These are phyloP conservation scores for Macrocentrus cingulum DNA, from an alignment of 1,140 invertebrate genomes.

Conservation along the genomic window DNA sequence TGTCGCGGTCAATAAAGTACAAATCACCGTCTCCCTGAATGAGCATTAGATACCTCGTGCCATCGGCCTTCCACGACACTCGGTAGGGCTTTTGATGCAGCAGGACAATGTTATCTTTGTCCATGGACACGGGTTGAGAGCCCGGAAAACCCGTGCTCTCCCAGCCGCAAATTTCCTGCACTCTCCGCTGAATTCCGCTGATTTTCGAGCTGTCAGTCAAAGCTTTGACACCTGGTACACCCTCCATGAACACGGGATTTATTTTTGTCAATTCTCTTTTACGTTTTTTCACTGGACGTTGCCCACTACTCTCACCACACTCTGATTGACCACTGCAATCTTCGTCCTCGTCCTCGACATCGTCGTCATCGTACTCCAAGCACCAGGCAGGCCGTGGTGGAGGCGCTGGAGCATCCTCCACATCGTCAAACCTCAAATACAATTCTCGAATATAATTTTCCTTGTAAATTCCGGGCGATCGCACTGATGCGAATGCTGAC, in stretches of 20 bases:
- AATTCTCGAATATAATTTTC: slow-evolving; percentile 74
- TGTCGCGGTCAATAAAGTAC: slow-evolving; percentile 94
- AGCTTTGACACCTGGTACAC: slow-evolving; percentile 72
- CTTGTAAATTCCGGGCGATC: slow-evolving; percentile 80
- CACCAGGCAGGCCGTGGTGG: slow-evolving; percentile 85
- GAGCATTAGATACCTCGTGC: slow-evolving; percentile 96
- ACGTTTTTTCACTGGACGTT: slow-evolving; percentile 40
- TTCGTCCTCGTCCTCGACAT: slow-evolving; percentile 45
- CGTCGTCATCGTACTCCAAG: slow-evolving; percentile 58
- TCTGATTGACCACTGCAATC: slow-evolving; percentile 27
- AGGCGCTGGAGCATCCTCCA: slow-evolving; percentile 70
- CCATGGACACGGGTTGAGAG: slow-evolving; percentile 96
- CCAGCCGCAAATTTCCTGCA: slow-evolving; percentile 84
- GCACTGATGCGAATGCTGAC: slow-evolving; percentile 70
- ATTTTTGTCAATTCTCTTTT: slow-evolving; percentile 58
- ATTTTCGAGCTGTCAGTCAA: slow-evolving; percentile 64
- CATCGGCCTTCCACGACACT: slow-evolving; percentile 99
- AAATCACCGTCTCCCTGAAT: slow-evolving; percentile 83
- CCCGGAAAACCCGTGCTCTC: slow-evolving; percentile 86
- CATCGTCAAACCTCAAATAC: slow-evolving; percentile 76
- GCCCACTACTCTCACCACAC: slow-evolving; percentile 12
- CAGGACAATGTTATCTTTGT: slow-evolving; percentile 76
- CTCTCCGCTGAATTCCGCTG: slow-evolving; percentile 72
- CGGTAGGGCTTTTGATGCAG: slow-evolving; percentile 82
- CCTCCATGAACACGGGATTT: slow-evolving; percentile 77